Conservation (phyloP, 2,113 vertebrate genomes). For the Anhinga rufa region DNA sequence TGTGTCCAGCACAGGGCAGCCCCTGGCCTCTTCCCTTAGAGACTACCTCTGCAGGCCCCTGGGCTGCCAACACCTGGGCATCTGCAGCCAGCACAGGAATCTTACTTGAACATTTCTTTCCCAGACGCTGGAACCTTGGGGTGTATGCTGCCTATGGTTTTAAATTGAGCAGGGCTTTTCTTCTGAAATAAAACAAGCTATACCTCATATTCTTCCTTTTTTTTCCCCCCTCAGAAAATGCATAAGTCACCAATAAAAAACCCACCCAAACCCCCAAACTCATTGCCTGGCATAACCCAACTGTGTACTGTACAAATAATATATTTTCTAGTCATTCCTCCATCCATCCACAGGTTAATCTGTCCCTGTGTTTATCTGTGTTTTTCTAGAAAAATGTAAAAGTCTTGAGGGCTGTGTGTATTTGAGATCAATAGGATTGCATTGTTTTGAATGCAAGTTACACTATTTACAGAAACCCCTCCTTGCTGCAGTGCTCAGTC, state of each 20-base stretch:
- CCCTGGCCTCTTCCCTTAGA: not conserved
- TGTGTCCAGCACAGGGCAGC: accelerated
- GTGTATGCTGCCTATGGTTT: not conserved
- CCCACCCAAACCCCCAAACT: too few species aligned
- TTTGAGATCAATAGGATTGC: not conserved
- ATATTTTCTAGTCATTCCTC: not conserved
- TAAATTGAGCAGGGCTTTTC: not conserved
- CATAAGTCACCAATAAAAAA: not conserved
- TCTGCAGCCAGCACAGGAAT: not conserved
- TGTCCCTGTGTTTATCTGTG: not conserved
- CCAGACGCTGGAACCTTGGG: not conserved
- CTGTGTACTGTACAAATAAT: not conserved
- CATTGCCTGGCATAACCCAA: not conserved
- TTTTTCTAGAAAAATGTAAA: not conserved
- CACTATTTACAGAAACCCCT: not conserved
- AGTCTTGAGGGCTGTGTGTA: not conserved
- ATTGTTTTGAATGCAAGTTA: not conserved
- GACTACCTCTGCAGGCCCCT: not conserved
- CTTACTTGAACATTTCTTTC: not conserved
- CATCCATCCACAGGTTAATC: not conserved
- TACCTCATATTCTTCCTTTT: not conserved
- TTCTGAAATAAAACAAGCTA: not conserved
- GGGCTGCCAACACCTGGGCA: not conserved
- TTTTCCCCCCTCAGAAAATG: not conserved
- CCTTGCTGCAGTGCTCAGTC: not conserved